A percentile compares a stretch with the other conserved stretches of the same genome.
Conservation (phyloP, 1,140 invertebrate species). For the Coptotermes formosanus region DNA sequence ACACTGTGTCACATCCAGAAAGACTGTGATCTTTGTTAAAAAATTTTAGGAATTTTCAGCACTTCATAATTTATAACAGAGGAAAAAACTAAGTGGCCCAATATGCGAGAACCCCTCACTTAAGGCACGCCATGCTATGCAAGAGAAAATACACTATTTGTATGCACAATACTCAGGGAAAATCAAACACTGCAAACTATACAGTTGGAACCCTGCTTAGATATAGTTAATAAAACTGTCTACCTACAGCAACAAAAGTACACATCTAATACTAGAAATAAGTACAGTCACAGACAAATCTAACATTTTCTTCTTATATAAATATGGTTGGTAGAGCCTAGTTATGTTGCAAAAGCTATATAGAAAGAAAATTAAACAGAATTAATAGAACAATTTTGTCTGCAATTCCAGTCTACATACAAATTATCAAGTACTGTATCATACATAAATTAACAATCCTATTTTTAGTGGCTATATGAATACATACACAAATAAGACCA, state of each 20-base stretch:
- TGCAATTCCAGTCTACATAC: slow-evolving; percentile 1
- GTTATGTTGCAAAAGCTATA: slow-evolving; percentile 21
- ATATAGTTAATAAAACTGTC: neutral
- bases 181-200: slow-evolving; percentile 13
- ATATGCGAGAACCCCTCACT: slow-evolving; percentile 24
- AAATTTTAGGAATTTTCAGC: no score
- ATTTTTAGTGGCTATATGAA: neutral
- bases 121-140: slow-evolving; percentile 21
- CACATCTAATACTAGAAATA: neutral
- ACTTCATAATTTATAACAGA: no score
- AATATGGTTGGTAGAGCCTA: neutral
- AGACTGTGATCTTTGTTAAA: no score
- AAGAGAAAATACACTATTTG: slow-evolving; percentile 20
- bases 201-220: slow-evolving; percentile 8
- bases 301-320: neutral
- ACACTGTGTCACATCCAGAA: no score
- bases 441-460: slow-evolving; percentile 8
- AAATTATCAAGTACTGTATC: slow-evolving; percentile 23
- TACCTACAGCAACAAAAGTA: slow-evolving; percentile 9
- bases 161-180: neutral
- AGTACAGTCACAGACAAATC: slow-evolving; percentile 15
- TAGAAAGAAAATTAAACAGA: neutral
- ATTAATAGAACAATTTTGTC: slow-evolving; percentile 8
- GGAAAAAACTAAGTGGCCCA: neutral
- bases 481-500: slow-evolving; percentile 33